A percentile compares a stretch with the other conserved stretches of the same genome.
phyloP scores from a whole-genome alignment of 2,888 invertebrate genomes.

The Lagria hirta region DNA sequence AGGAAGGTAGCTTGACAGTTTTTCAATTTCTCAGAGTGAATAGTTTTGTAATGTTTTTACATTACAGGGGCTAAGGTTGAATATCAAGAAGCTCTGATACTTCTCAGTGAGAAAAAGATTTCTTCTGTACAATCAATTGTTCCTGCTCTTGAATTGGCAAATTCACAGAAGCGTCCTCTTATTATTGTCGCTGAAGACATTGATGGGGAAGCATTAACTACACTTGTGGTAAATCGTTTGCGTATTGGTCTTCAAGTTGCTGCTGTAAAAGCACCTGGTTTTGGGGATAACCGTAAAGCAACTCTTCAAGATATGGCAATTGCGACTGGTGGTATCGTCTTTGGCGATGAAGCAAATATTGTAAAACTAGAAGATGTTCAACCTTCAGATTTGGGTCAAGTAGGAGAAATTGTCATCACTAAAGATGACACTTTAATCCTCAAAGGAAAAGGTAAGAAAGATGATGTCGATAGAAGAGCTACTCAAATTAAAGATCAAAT shows the following conservation, averaged over 20 bases:
- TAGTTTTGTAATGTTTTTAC: not conserved
- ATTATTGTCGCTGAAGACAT: slow-evolving; percentile 70
- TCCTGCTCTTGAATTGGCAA: slow-evolving; percentile 95
- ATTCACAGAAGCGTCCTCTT: slow-evolving; percentile 89
- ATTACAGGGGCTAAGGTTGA: slow-evolving; percentile 86
- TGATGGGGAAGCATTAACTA: slow-evolving; percentile 57
- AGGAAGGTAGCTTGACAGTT: not conserved
- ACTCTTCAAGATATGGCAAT: slow-evolving; percentile 56
- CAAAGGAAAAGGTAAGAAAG: slow-evolving; percentile 52
- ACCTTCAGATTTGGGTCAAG: slow-evolving; percentile 53
- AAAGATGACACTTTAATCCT: slow-evolving; percentile 57
- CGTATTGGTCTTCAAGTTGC: slow-evolving; percentile 56
- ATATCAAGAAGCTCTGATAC: slow-evolving; percentile 92
- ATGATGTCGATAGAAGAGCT: slow-evolving; percentile 52
- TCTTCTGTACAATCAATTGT: slow-evolving; percentile 96
- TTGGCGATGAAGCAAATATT: slow-evolving; percentile 55
- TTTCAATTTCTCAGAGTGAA: slow-evolving; percentile 1
- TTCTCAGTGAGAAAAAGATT: slow-evolving; percentile 98
- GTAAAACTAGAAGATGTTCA: slow-evolving; percentile 55
- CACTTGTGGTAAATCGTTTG: slow-evolving; percentile 57
- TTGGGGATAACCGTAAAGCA: slow-evolving; percentile 57
- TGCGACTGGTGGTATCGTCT: slow-evolving; percentile 54
- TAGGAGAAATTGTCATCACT: slow-evolving; percentile 54
- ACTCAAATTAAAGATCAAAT: slow-evolving; percentile 55
- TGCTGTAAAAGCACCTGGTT: slow-evolving; percentile 58